Evolutionary conservation across 2,113 vertebrate genomes (phyloP), one percentile per base, ranked within the genome.

Genomic region (Petrocephalus zakoni): DNA sequence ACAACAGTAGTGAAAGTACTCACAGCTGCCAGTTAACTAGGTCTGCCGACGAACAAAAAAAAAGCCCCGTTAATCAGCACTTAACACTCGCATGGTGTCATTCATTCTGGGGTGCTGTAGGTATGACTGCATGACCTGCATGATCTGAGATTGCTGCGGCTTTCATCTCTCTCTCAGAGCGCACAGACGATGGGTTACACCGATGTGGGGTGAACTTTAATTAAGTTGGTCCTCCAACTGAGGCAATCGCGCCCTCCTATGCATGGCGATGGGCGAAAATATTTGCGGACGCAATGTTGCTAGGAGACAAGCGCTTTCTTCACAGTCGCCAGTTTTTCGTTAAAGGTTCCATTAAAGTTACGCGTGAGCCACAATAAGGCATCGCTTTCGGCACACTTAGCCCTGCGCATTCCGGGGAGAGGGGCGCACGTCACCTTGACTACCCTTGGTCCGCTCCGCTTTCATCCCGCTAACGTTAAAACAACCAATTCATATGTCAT

Each of bases 391-490:
- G 90, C 89, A 91, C 89, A 91, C 1, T 42, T 42, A 42, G 42
- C 89, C 75, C 56, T 86, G 7, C 19, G 86, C 89, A 89, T 90
- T 61, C 90, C 92, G 90, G 89, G 87, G 72, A 84, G 47, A 88
- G 53, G 55, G 90, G 93, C 92, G 91, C 92, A 84, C 0, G 78
- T 97, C 96, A 97, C 97, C 97, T 97, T 97, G 95, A 95, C 94
- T 97, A 96, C 97, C 97, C 97, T 98, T 98, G 96, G 94, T 91
- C 91, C 88, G 61, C 97, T 97, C 97, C 97, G 97, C 94, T 96
- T 97, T 97, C 97, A 97, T 97, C 97, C 95, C 96, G 93, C 95
- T 90, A n/a, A 17, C 37, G 19, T 19, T 13, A 46, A 47, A 37
- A 68, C 13, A 19, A 87, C 9, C 53, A 42, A 5, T 46, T 61